phyloP scores from a whole-genome alignment of 1,140 invertebrate genomes.

The Lineus longissimus region DNA sequence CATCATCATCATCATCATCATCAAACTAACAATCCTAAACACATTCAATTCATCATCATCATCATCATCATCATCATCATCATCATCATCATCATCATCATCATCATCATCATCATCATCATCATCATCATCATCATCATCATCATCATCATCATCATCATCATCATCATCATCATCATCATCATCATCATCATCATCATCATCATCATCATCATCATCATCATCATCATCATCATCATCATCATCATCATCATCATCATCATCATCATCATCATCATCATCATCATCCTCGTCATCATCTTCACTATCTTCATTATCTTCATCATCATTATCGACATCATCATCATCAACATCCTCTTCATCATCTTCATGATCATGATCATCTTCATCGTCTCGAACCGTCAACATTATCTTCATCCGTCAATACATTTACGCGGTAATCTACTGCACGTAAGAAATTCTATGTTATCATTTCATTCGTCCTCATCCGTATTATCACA shows the following conservation, averaged over 20 bases:
- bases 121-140: constrained; percentile 9
- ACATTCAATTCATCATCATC: constrained; percentile 1
- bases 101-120: constrained; percentile 10
- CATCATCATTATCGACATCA: too few relatives aligned
- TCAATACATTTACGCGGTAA: not conserved
- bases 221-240: constrained; percentile 10
- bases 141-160: constrained; percentile 9
- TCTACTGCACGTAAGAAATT: too few relatives aligned
- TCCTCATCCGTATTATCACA: too few relatives aligned
- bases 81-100: constrained; percentile 10
- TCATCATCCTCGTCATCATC: too few relatives aligned
- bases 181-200: constrained; percentile 9
- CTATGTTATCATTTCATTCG: too few relatives aligned
- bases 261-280: constrained; percentile 9
- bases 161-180: constrained; percentile 9
- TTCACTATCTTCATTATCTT: too few relatives aligned
- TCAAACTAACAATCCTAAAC: not conserved
- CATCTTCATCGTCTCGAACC: constrained; percentile 3
- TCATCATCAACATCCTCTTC: too few relatives aligned
- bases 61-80: constrained; percentile 5
- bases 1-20: constrained; percentile 1
- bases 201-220: constrained; percentile 11
- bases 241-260: constrained; percentile 9
- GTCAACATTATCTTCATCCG: constrained; percentile 3
- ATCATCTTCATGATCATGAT: constrained; percentile 7